phyloP scores from a whole-genome alignment of 2,113 vertebrate species.

The Cyprinodon brontotheroides region DNA sequence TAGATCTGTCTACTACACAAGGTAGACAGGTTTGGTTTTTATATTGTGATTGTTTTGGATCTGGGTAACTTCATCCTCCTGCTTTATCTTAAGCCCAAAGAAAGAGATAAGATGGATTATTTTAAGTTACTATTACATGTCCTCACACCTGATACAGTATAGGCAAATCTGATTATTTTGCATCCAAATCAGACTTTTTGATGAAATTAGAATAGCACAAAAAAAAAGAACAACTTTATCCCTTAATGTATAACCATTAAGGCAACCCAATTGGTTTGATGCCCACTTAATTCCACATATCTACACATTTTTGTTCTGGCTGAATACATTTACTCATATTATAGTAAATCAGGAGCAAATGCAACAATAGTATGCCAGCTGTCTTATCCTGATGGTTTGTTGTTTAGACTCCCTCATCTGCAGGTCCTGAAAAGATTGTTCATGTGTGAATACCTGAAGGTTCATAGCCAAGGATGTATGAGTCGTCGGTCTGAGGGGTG shows the following conservation, averaged over 20 bases:
- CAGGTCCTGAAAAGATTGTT: background rate
- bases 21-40: too few relatives aligned
- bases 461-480: conserved; percentile 70
- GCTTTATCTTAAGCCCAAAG: background rate
- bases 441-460: conserved; percentile 46
- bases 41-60: too few relatives aligned
- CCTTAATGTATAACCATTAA: too few relatives aligned
- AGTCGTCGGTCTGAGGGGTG: conserved; percentile 77
- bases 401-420: background rate
- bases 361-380: background rate
- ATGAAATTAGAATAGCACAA: background rate
- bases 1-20: too few relatives aligned
- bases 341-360: background rate
- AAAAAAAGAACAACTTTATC: background rate
- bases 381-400: background rate
- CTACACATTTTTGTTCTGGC: background rate
- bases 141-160: too few relatives aligned
- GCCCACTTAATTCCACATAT: background rate
- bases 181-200: background rate
- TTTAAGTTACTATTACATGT: too few relatives aligned
- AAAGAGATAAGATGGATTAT: too few relatives aligned
- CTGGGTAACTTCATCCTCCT: background rate
- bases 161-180: background rate
- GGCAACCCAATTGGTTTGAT: background rate
- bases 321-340: background rate